Percentiles rank a stretch among this genome's conserved stretches.
phyloP scores from a whole-genome alignment of 2,888 invertebrate genomes.

The Ashinkailepas kermadecensis region DNA sequence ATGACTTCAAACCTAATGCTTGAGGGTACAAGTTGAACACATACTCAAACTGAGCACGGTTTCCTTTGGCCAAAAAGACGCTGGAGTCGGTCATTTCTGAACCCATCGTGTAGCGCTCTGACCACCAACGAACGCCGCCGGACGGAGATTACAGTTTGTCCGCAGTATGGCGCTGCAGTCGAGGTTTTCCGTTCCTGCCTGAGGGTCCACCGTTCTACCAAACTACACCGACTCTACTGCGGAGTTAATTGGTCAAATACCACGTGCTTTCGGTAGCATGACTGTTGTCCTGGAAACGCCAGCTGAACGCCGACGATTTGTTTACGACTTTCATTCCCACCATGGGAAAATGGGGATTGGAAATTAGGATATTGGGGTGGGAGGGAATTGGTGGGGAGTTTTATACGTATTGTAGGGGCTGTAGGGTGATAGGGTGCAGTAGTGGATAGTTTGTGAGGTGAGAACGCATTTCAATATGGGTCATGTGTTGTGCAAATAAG shows the following conservation, averaged over 20 bases:
- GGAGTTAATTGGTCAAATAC: neutral
- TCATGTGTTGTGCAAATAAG: too few relatives aligned
- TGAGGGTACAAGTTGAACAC: constrained; percentile 85
- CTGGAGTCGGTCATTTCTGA: constrained; percentile 76
- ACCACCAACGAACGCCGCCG: constrained; percentile 23
- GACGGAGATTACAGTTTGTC: neutral
- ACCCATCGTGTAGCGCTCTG: constrained; percentile 50
- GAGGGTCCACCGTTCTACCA: neutral
- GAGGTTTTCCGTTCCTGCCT: constrained; percentile 8
- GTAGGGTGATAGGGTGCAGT: too few relatives aligned
- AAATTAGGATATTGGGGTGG: too few relatives aligned
- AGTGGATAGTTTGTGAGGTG: too few relatives aligned
- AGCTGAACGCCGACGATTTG: neutral
- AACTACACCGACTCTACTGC: neutral
- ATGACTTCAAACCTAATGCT: constrained; percentile 82
- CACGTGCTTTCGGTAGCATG: neutral
- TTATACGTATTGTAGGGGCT: too few relatives aligned
- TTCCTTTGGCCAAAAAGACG: constrained; percentile 86
- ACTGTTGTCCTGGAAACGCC: constrained; percentile 2
- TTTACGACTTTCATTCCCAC: too few relatives aligned
- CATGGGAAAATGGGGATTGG: too few relatives aligned
- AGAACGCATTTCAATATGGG: too few relatives aligned
- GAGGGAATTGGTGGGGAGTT: too few relatives aligned
- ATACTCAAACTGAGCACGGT: constrained; percentile 70
- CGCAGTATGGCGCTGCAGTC: constrained; percentile 6